Base-by-base conservation (phyloP, 2,888 invertebrate genomes). In the Drosophila histrio region DNA sequence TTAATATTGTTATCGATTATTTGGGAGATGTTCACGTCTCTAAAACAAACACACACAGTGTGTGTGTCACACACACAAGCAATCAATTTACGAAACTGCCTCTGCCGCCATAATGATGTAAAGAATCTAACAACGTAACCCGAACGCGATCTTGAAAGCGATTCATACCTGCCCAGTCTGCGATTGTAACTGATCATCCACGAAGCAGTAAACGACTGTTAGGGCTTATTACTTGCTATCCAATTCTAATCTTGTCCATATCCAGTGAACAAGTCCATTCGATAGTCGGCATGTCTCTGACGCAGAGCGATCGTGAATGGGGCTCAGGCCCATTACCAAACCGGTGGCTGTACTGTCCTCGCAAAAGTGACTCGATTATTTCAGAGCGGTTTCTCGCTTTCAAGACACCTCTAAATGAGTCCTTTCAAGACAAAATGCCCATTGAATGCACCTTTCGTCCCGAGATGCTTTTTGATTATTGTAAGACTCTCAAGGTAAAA, bases 341-440 rank as follows among this genome's bases (percentile, higher is more conserved):
- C 80, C 94, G 97, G 74, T 98, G 98, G 98, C 92, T 97, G 13
- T 94, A 95, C 72, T 98, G 98, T 91, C 98, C 98, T 52, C 93
- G 97, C 78, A 97, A 96, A 92, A 94, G 97, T 21, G 92, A 93
- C 26, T 93, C 92, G 46, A 91, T 97, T 49, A 94, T 98, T 59
- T 94, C 94, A 38, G 94, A 95, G 50, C 96, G 97, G 89, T 99
- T 99, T 91, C 92, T 99, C 63, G 92, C 91, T 1, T 92, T 92
- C 49, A 92, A 92, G 92, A 99, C 99, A 2, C 99, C 99, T 0
- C 93, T 99, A 2, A 96, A 95, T 80, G 92, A 93, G 7, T 93
- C 94, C 56, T 99, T 96, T 91, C 95, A 98, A 91, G 94, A 94
- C 46, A 95, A 97, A 93, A 96, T 99, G 67, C 96, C 97, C 2